Evolutionary conservation across 2,888 invertebrate species (phyloP).

Genomic region (Bombyx huttoni): DNA sequence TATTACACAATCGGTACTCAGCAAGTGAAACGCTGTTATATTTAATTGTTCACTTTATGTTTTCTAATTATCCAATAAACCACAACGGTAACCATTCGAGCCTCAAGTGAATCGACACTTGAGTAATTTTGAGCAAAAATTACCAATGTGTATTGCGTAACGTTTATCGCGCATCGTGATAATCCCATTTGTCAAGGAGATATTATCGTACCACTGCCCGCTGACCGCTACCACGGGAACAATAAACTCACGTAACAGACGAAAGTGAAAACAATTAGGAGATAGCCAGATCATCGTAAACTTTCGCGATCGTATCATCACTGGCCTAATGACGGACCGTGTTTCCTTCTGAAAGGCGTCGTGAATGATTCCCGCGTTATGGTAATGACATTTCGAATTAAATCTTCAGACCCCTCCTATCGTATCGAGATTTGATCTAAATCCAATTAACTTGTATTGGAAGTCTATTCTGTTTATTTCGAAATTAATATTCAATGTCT

Average conservation of each 20-base stretch:
- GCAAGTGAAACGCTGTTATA: neutral
- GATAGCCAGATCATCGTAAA: slow-evolving; percentile 37
- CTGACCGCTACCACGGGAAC: slow-evolving; percentile 26
- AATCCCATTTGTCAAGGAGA: slow-evolving; percentile 55
- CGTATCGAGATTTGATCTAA: slow-evolving; percentile 16
- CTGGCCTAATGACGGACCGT: slow-evolving; percentile 15
- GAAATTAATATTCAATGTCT: slow-evolving; percentile 8
- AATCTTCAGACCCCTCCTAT: slow-evolving; percentile 26
- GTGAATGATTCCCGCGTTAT: slow-evolving; percentile 10
- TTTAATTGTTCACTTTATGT: neutral
- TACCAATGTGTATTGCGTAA: slow-evolving; percentile 40
- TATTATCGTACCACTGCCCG: slow-evolving; percentile 30
- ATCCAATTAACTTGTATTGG: slow-evolving; percentile 23
- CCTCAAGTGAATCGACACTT: neutral
- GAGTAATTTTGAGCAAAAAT: slow-evolving; percentile 24
- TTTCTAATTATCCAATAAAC: neutral
- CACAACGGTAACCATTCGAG: neutral
- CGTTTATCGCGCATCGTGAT: slow-evolving; percentile 40
- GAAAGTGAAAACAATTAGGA: slow-evolving; percentile 64
- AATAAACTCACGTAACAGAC: slow-evolving; percentile 44
- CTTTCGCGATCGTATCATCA: slow-evolving; percentile 40
- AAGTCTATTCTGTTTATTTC: slow-evolving; percentile 12
- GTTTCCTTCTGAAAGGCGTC: slow-evolving; percentile 16
- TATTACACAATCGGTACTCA: neutral
- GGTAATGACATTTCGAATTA: slow-evolving; percentile 29